phyloP scores from a whole-genome alignment of 2,113 vertebrate species.

The Ictalurus punctatus region DNA sequence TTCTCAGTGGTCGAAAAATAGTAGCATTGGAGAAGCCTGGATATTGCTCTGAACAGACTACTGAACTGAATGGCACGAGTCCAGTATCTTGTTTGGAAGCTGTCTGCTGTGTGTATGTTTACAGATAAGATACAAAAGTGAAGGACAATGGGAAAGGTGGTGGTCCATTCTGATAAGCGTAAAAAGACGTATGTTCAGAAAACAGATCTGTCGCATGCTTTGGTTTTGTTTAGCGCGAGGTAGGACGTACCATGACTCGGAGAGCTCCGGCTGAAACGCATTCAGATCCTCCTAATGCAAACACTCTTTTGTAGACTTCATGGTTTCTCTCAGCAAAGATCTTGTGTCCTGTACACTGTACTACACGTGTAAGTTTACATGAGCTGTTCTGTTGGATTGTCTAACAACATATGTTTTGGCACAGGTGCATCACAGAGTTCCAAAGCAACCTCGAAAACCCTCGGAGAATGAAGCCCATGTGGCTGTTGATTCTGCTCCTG shows the following conservation, averaged over 20 bases:
- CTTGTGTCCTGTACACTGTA: not conserved
- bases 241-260: not conserved
- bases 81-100: not conserved
- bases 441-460: not conserved
- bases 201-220: not conserved
- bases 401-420: slow-evolving; percentile 4
- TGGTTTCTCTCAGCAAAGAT: not conserved
- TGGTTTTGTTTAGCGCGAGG: not conserved
- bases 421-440: not conserved
- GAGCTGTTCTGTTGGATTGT: not conserved
- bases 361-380: not conserved
- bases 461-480: slow-evolving; percentile 62
- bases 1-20: not conserved
- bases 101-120: not conserved
- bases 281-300: not conserved
- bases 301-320: not conserved
- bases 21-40: not conserved
- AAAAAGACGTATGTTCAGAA: not conserved
- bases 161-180: not conserved
- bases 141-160: slow-evolving; percentile 6
- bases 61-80: not conserved
- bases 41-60: not conserved
- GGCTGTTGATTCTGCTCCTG: slow-evolving; percentile 64
- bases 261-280: not conserved
- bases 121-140: not conserved